Evolutionary conservation across 2,113 vertebrate genomes (phyloP), one percentile per base, ranked within the genome.

Genomic region (Sula dactylatra): DNA sequence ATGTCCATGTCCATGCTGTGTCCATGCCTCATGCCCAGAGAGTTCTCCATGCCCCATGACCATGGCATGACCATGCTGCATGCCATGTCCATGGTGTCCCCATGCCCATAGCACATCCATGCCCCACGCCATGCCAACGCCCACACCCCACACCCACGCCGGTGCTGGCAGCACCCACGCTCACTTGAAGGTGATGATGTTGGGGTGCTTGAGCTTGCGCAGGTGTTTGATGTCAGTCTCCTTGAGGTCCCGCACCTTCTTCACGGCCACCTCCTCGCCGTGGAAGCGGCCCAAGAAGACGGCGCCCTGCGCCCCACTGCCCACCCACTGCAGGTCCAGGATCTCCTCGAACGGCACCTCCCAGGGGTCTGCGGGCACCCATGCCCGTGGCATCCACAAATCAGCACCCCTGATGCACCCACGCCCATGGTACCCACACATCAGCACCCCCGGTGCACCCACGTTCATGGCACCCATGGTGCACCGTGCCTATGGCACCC

Each of bases 161-260:
- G 2, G 64, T 2, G 24, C 77, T 6, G 0, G 42, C 38, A 14
- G 49, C 62, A 25, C 58, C 83, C 82, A 6, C 6, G 36, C 99
- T 99, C 82, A 99, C 99, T 99, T 99, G 98, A 99, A 99, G 58
- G 99, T 99, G 98, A 99, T 99, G 98, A 99, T 99, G 98, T 99
- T 99, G 97, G 99, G 99, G 94, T 99, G 99, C 95, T 99, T 99
- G 74, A 99, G 99, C 95, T 99, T 99, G 82, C 99, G 98, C 76
- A 99, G 98, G 97, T 99, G 99, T 92, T 99, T 99, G 98, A 99
- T 99, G 96, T 99, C 99, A 0, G 99, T 99, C 97, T 99, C 99
- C 97, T 99, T 99, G 90, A 99, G 99, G 96, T 99, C 99, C 77
- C 99, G 97, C 29, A 99, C 99, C 98, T 99, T 99, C 98, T 99